phyloP scores from a whole-genome alignment of 2,888 invertebrate genomes.

The Portevinia maculata region DNA sequence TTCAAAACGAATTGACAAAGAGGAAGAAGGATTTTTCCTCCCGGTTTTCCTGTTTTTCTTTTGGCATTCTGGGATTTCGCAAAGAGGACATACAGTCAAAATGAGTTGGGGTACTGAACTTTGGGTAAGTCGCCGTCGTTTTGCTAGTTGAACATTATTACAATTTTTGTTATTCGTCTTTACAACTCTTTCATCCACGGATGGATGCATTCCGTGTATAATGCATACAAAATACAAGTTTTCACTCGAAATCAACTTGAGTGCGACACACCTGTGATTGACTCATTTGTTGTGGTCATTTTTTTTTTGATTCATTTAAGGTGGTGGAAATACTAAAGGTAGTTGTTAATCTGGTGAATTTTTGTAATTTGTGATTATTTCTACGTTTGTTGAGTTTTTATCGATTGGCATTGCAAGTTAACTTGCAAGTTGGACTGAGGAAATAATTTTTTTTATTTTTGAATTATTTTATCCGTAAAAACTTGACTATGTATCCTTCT shows the following conservation, averaged over 20 bases:
- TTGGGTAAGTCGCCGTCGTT: slow-evolving; percentile 79
- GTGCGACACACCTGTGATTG: slow-evolving; percentile 68
- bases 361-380: slow-evolving; percentile 9
- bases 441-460: slow-evolving; percentile 27
- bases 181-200: slow-evolving; percentile 29
- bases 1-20: slow-evolving; percentile 33
- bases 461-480: not conserved
- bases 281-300: slow-evolving; percentile 52
- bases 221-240: slow-evolving; percentile 28
- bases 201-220: slow-evolving; percentile 49
- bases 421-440: slow-evolving; percentile 23
- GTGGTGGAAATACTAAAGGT: slow-evolving; percentile 18
- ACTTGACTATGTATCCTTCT: too few species aligned
- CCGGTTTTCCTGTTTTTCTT: slow-evolving; percentile 36
- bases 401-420: slow-evolving; percentile 33
- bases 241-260: slow-evolving; percentile 59
- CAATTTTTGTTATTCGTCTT: slow-evolving; percentile 12
- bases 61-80: slow-evolving; percentile 65
- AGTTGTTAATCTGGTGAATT: slow-evolving; percentile 14
- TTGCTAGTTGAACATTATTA: slow-evolving; percentile 59
- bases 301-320: not conserved
- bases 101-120: slow-evolving; percentile 83
- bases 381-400: slow-evolving; percentile 10
- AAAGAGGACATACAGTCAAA: slow-evolving; percentile 78
- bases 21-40: slow-evolving; percentile 61